Base-by-base conservation (phyloP, 2,888 invertebrate genomes). In the Heliconius aoede region DNA sequence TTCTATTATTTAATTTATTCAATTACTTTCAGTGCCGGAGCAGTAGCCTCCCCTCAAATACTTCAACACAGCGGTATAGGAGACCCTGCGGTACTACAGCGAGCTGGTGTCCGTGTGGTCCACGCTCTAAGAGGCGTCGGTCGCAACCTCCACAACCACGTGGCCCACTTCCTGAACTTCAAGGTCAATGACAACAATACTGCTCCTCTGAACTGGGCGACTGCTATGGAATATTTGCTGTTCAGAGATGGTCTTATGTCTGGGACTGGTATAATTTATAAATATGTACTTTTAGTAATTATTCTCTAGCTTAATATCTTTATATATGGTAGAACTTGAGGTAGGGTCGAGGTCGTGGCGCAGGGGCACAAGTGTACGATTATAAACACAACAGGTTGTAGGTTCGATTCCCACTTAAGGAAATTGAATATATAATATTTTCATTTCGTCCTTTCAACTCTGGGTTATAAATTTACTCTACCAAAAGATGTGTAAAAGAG, bases 1-100 rank as follows among this genome's bases (percentile, higher is more conserved):
- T 11, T 36, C 11, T 36, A 32, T 36, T 36, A 1, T 11, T 36
- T 36, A 36, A 9, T 11, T 36, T 36, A 36, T 36, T 36, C 36
- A 36, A n/a, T n/a, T n/a, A n/a, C n/a, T n/a, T 73, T 82, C 82
- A 95, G 95, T 80, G 97, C 95, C 13, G 98, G 99, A 0, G 97
- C 99, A 18, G 97, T 99, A 1, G 99, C 98, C 82, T 97, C 99
- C 0, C 99, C 99, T 0, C 99, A 99, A 88, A 94, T 99, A 68
- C 95, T 99, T 21, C 95, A 99, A 85, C 95, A 98, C 62, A 98
- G 98, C 81, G 99, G 99, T 15, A 95, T 99, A 18, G 98, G 98
- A 0, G 97, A 97, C 46, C 95, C 95, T 3, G 95, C 95, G 0
- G 97, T 98, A 24, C 92, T 98, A 26, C 83, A 95, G 18, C 91